These are phyloP conservation scores for Coregonus sp. DNA, from an alignment of 2,797 vertebrate genomes.

Conservation along the genomic window DNA sequence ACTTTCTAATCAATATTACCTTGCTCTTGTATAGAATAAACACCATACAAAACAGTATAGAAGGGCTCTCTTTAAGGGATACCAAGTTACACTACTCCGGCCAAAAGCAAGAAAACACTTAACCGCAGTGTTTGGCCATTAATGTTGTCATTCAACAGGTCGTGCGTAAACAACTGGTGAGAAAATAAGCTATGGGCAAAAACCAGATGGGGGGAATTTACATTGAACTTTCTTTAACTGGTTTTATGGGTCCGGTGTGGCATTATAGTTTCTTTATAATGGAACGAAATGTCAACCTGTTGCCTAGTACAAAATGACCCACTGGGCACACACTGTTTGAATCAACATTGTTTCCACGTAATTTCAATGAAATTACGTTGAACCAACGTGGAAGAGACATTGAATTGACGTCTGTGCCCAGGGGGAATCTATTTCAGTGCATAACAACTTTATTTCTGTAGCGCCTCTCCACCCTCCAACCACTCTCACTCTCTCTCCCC, in stretches of 20 bases:
- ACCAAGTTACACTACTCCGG: slow-evolving; percentile 72
- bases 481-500: slow-evolving; percentile 55
- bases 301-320: too few species aligned
- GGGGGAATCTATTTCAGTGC: not conserved
- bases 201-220: too few species aligned
- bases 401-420: not conserved
- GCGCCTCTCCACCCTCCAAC: not conserved
- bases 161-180: slow-evolving; percentile 13
- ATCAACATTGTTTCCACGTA: too few species aligned
- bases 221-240: not conserved
- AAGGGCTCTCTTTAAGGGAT: slow-evolving; percentile 78
- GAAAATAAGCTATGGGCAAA: not conserved
- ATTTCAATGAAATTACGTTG: too few species aligned
- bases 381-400: too few species aligned
- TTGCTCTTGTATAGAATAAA: too few species aligned
- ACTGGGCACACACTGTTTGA: too few species aligned
- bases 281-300: not conserved
- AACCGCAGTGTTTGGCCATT: slow-evolving; percentile 21
- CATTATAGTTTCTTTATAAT: not conserved
- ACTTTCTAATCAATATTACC: too few species aligned
- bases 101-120: slow-evolving; percentile 25
- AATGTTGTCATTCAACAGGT: slow-evolving; percentile 37
- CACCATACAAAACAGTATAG: slow-evolving; percentile 45
- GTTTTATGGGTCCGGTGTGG: not conserved
- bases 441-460: not conserved